Percentiles rank a stretch among this genome's conserved stretches.
Conservation (phyloP, 2,797 vertebrate species). For the Cottoperca gobio region DNA sequence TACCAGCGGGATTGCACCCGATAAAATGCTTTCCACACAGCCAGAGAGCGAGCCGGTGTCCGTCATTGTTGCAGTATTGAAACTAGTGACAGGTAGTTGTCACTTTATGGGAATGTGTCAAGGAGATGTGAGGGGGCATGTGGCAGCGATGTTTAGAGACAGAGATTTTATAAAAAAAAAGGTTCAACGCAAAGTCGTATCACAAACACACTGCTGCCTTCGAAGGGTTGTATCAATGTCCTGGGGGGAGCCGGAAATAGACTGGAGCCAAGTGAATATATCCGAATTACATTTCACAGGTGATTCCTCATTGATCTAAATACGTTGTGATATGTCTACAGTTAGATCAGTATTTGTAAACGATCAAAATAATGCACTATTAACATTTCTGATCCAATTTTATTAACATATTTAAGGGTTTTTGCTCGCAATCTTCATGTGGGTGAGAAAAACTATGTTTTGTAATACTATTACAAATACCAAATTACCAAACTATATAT, state of each 20-base stretch:
- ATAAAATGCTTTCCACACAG: background rate
- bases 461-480: background rate
- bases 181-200: background rate
- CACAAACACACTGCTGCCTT: conserved; percentile 4
- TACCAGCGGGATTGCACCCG: conserved; percentile 22
- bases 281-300: background rate
- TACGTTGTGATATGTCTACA: background rate
- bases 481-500: background rate
- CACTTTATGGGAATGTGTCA: conserved; percentile 8
- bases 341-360: background rate
- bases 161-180: conserved; percentile 9
- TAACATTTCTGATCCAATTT: background rate
- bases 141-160: conserved; percentile 18
- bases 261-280: background rate
- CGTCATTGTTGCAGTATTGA: conserved; percentile 3
- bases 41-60: background rate
- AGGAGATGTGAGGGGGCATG: conserved; percentile 17
- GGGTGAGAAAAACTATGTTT: background rate
- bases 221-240: background rate
- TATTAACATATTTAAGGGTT: background rate
- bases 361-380: background rate
- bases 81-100: conserved; percentile 39
- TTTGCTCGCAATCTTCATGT: background rate
- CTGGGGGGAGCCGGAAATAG: background rate
- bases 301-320: background rate